A percentile compares a stretch with the other conserved stretches of the same genome.
Evolutionary conservation across 2,797 vertebrate genomes (phyloP).

Genomic region (Tapirus indicus): DNA sequence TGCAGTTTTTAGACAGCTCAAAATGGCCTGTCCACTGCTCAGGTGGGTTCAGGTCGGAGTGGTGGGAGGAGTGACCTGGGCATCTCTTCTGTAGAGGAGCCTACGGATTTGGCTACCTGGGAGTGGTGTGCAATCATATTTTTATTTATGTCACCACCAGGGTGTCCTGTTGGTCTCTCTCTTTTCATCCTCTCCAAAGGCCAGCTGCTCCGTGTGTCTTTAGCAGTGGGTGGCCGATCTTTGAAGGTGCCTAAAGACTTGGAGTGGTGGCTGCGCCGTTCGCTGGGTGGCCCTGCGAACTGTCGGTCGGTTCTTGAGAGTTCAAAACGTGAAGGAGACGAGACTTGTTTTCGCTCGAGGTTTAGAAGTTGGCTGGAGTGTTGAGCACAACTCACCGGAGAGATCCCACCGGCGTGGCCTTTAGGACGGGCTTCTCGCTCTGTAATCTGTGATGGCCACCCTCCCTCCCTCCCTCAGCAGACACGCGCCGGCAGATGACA

Average conservation of each 20-base stretch:
- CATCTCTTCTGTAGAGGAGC: not conserved
- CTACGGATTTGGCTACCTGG: not conserved
- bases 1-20: not conserved
- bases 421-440: conserved; percentile 59
- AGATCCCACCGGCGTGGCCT: conserved; percentile 46
- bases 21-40: not conserved
- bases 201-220: not conserved
- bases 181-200: conserved; percentile 27
- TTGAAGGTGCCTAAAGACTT: not conserved
- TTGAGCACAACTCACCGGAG: conserved; percentile 31
- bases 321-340: conserved; percentile 72
- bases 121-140: conserved; percentile 11
- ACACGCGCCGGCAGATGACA: conserved; percentile 52
- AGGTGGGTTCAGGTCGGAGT: not conserved
- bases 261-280: conserved; percentile 52
- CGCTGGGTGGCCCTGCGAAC: conserved; percentile 70
- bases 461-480: conserved; percentile 64
- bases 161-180: conserved; percentile 61
- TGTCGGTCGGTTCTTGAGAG: conserved; percentile 76
- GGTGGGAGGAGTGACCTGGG: not conserved
- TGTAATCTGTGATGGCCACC: conserved; percentile 66
- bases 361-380: conserved; percentile 57
- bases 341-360: conserved; percentile 74
- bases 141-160: conserved; percentile 71
- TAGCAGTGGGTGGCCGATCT: conserved; percentile 33